Percentiles rank a stretch among this genome's conserved stretches.
Conservation (phyloP, 2,888 invertebrate species). For the Drosophila acutilabella region DNA sequence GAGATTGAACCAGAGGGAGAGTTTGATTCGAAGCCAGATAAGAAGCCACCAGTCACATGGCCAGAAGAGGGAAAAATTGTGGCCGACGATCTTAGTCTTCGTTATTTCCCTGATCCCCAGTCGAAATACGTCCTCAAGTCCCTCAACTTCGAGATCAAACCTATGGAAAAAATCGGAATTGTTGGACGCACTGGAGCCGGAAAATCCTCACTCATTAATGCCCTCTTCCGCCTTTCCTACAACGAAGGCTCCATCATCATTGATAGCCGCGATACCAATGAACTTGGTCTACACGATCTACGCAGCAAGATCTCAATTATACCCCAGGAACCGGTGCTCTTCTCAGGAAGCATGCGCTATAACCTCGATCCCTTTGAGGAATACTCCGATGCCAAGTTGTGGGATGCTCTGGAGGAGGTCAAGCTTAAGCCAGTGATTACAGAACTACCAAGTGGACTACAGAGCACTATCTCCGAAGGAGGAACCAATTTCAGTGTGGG, state of each 20-base stretch:
- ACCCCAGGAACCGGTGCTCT: conserved; percentile 93
- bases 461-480: conserved; percentile 91
- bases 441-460: conserved; percentile 88
- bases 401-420: conserved; percentile 93
- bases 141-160: conserved; percentile 87
- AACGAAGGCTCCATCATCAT: conserved; percentile 92
- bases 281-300: conserved; percentile 90
- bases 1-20: conserved; percentile 85
- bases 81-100: conserved; percentile 89
- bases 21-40: conserved; percentile 88
- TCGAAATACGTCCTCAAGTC: conserved; percentile 91
- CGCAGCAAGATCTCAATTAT: conserved; percentile 93
- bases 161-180: conserved; percentile 89
- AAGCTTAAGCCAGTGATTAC: conserved; percentile 89
- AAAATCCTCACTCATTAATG: conserved; percentile 89
- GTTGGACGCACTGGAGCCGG: conserved; percentile 91
- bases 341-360: conserved; percentile 94
- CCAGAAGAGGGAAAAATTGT: conserved; percentile 89
- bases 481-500: conserved; percentile 94
- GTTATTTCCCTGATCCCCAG: conserved; percentile 88
- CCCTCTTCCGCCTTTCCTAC: conserved; percentile 92
- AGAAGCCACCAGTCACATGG: conserved; percentile 89
- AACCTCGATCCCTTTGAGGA: conserved; percentile 96
- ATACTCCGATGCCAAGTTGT: conserved; percentile 91
- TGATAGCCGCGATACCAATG: conserved; percentile 90